phyloP scores from a whole-genome alignment of 2,888 invertebrate genomes.

The Chesias legatella region DNA sequence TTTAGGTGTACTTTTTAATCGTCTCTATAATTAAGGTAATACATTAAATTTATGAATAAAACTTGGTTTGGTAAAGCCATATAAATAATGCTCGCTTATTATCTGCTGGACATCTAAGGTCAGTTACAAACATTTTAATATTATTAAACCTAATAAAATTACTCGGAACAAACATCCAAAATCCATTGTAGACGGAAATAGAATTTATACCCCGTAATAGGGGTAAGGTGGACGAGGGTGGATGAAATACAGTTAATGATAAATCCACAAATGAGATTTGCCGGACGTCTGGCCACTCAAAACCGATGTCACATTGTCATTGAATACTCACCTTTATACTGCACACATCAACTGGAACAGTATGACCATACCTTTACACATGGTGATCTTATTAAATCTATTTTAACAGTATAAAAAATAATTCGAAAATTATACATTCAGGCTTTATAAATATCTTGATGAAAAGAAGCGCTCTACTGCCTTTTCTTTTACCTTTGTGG shows the following conservation, averaged over 20 bases:
- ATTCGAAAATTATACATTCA: no score
- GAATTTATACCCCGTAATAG: slow-evolving; percentile 76
- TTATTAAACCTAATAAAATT: slow-evolving; percentile 45
- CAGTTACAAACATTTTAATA: slow-evolving; percentile 30
- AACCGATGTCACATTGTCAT: slow-evolving; percentile 70
- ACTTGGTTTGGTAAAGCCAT: no score
- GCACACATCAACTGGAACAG: slow-evolving; percentile 60
- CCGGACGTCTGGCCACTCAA: slow-evolving; percentile 76
- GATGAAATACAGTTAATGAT: slow-evolving; percentile 79
- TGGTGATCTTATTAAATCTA: slow-evolving; percentile 37
- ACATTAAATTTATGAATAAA: no score
- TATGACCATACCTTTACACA: slow-evolving; percentile 48
- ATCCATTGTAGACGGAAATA: slow-evolving; percentile 68
- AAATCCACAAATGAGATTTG: slow-evolving; percentile 81
- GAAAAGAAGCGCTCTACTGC: slow-evolving; percentile 1
- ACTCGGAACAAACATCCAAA: slow-evolving; percentile 63
- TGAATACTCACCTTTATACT: slow-evolving; percentile 74
- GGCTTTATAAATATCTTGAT: no score
- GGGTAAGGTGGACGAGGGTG: slow-evolving; percentile 70
- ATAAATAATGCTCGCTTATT: no score
- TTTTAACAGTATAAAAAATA: slow-evolving; percentile 4
- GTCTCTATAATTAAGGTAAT: no score
- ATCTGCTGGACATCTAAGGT: slow-evolving; percentile 24
- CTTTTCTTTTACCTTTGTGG: slow-evolving; percentile 4
- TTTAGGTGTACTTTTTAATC: no score